Evolutionary conservation across 2,113 vertebrate species (phyloP), one percentile per base, ranked within the genome.

Genomic region (Corydoras sp.): DNA sequence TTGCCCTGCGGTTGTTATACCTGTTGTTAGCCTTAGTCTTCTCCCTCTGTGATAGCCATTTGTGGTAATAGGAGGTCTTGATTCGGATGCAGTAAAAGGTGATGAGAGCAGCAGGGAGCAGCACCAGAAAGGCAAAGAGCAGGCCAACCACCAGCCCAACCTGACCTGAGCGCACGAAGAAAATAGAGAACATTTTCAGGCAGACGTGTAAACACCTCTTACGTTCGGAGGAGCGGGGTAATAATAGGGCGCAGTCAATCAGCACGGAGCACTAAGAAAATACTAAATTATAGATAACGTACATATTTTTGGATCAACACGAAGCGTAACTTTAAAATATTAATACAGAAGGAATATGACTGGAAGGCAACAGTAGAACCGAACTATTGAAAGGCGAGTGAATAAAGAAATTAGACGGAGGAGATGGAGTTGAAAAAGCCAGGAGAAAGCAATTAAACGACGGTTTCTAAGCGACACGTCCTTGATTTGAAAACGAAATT

Each of bases 91-190:
- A 97, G 80, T 86, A 92, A 89, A 91, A 94, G 78, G 88, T 61
- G 73, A 85, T 82, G 35, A 92, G 76, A 5, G 91, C 80, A 0
- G 81, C 73, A 0, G 92, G 89, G 53, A 98, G 83, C 35, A 95
- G 69, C 73, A 97, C 83, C 59, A 97, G 84, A 83, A 91, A 93
- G 77, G 91, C 79, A 65, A 94, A 87, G 18, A 93, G 80, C 59
- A 94, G 65, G 0, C 86, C 86, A 2, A 78, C 72, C 18, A 92
- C 79, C 76, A 93, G 74, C 65, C 87, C 80, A 4, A 87, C 77
- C 0, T 83, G 84, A 74, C 80, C 95, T 98, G 89, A 50, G 48
- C 59, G 76, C 0, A 66, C 54, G 62, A 10, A 56, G 53, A 31
- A 72, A 62, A 70, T 30, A 72, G n/a, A 78, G 59, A 63, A 50